Evolutionary conservation across 2,797 vertebrate species (phyloP).

Genomic region (Fringilla coelebs): DNA sequence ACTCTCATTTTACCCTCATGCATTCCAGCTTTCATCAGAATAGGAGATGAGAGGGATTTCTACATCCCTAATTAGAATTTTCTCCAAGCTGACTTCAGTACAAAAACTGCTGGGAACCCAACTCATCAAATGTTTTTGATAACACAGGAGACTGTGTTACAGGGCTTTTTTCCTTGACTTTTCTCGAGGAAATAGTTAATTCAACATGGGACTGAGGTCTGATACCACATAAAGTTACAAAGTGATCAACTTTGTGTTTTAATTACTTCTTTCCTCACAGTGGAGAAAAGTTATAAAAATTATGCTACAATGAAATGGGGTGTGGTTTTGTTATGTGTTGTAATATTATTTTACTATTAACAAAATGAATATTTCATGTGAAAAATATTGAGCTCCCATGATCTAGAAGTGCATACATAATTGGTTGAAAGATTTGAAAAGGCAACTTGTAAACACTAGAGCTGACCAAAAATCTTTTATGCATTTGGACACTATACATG

Average conservation of each 20-base stretch:
- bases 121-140: not conserved
- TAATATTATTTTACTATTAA: not conserved
- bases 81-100: not conserved
- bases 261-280: not conserved
- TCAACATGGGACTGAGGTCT: not conserved
- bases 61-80: not conserved
- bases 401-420: not conserved
- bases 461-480: not conserved
- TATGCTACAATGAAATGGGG: accelerated
- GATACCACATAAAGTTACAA: not conserved
- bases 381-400: not conserved
- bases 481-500: not conserved
- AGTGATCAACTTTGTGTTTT: not conserved
- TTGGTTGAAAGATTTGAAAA: not conserved
- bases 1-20: not conserved
- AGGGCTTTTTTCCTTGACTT: not conserved
- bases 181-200: not conserved
- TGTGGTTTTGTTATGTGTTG: accelerated
- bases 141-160: not conserved
- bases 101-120: not conserved
- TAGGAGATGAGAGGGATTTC: not conserved
- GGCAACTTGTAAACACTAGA: not conserved
- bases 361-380: not conserved
- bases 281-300: not conserved
- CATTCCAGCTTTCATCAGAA: not conserved